These are phyloP conservation scores for Volucella inanis DNA, from an alignment of 2,888 invertebrate genomes.

Conservation along the genomic window DNA sequence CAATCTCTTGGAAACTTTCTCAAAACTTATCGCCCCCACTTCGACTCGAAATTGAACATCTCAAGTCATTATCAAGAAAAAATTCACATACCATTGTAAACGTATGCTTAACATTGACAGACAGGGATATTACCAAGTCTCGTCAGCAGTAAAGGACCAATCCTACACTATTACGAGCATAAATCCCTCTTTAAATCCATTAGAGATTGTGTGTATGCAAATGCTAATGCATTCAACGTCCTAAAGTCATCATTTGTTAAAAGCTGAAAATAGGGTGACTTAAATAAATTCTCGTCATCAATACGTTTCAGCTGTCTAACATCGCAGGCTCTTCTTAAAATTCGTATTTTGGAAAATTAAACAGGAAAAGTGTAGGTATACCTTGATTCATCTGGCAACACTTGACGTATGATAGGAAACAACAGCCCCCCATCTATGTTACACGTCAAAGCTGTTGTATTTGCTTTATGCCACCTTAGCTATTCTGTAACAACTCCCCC, in stretches of 20 bases:
- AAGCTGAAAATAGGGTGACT: constrained; percentile 10
- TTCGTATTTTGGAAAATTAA: background rate
- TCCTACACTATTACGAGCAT: too few relatives aligned
- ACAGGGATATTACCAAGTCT: too few relatives aligned
- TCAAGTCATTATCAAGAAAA: too few relatives aligned
- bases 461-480: constrained; percentile 52
- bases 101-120: too few relatives aligned
- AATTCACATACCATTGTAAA: too few relatives aligned
- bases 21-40: too few relatives aligned
- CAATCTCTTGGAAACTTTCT: too few relatives aligned
- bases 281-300: background rate
- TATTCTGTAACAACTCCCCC: constrained; percentile 17
- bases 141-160: too few relatives aligned
- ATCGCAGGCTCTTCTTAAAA: constrained; percentile 14
- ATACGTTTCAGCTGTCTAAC: background rate
- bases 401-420: background rate
- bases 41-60: too few relatives aligned
- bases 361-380: constrained; percentile 2
- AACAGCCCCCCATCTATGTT: constrained; percentile 10
- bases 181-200: too few relatives aligned
- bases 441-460: constrained; percentile 52
- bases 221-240: too few relatives aligned
- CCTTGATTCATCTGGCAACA: constrained; percentile 58
- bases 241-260: background rate
- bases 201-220: too few relatives aligned